Base-by-base conservation (phyloP, 2,888 invertebrate genomes). In the Euclidia mi region DNA sequence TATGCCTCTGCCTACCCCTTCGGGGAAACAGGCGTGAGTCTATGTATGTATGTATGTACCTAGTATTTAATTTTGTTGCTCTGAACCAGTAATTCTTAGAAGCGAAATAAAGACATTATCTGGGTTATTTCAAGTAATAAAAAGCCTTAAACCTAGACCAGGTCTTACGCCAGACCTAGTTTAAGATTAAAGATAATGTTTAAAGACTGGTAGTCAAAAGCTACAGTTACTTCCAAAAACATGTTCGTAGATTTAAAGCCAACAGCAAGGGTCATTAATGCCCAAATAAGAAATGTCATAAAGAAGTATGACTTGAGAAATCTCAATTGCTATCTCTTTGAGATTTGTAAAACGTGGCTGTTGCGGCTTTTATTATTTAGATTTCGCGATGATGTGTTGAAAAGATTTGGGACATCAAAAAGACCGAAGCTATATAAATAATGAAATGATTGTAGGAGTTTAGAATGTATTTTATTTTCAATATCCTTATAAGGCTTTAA, bases 281-380 rank as follows among this genome's bases (percentile, higher is more conserved):
- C 47, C 71, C 59, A 71, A 69, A 71, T 57, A 74, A 38, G 61
- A 50, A 60, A 53, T 34, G 18, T 42, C 50, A 40, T 69, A 49
- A 46, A 57, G 50, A 67, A 56, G 56, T 50, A 53, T 46, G 18
- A 20, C 50, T 56, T 65, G 49, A 68, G 49, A 61, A 58, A 72
- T 70, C 66, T 66, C 46, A 56, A 69, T 62, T 62, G 65, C 59
- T 65, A 65, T 71, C 69, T 65, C 38, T 50, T 64, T 62, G 41
- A 28, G 58, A 55, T 62, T 49, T 44, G 69, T 58, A 71, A 68
- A 62, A 49, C 41, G 57, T 68, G 18, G 32, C 45, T 14, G 56
- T 49, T 53, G 68, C 55, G 43, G 65, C 61, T 71, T 71, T 56
- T 56, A 48, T 61, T 58, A 56, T 61, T 41, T 43, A 60, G 42